These are phyloP conservation scores for Triplophysa dalaica DNA, from an alignment of 2,113 vertebrate genomes.

Conservation along the genomic window DNA sequence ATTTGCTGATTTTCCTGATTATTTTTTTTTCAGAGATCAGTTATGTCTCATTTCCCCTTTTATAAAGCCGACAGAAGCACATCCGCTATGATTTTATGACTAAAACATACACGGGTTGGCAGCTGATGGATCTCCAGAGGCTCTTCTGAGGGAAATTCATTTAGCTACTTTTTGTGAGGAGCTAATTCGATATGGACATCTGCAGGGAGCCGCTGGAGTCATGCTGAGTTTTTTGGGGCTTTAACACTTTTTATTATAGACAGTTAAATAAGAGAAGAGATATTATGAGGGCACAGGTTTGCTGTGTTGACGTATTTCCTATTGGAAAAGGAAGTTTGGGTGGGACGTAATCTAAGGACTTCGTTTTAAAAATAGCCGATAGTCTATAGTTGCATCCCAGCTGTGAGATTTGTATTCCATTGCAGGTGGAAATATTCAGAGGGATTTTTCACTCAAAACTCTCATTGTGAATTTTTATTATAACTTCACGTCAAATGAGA, in stretches of 20 bases:
- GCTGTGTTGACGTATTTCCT: too few species aligned
- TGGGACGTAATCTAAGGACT: too few species aligned
- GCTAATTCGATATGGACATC: constrained; percentile 13
- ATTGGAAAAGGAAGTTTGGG: too few species aligned
- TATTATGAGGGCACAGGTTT: too few species aligned
- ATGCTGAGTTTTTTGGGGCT: not conserved
- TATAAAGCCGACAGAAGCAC: constrained; percentile 22
- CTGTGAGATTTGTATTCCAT: too few species aligned
- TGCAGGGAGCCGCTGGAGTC: constrained; percentile 5
- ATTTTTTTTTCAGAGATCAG: constrained; percentile 11
- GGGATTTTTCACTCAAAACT: too few species aligned
- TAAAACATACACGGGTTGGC: constrained; percentile 22
- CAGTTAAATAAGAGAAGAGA: too few species aligned
- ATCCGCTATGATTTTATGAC: constrained; percentile 46
- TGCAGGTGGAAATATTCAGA: too few species aligned
- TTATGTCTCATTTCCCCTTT: constrained; percentile 48
- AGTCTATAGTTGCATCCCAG: too few species aligned
- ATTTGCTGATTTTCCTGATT: constrained; percentile 43
- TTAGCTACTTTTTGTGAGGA: constrained; percentile 27
- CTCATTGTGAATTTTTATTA: too few species aligned
- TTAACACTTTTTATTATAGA: not conserved
- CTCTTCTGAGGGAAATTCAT: constrained; percentile 7
- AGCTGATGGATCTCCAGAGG: constrained; percentile 44
- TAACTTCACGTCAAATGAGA: too few species aligned
- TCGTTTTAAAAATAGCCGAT: too few species aligned